Evolutionary conservation across 2,888 invertebrate genomes (phyloP), one percentile per base, ranked within the genome.

Genomic region (Lasioglossum vierecki): DNA sequence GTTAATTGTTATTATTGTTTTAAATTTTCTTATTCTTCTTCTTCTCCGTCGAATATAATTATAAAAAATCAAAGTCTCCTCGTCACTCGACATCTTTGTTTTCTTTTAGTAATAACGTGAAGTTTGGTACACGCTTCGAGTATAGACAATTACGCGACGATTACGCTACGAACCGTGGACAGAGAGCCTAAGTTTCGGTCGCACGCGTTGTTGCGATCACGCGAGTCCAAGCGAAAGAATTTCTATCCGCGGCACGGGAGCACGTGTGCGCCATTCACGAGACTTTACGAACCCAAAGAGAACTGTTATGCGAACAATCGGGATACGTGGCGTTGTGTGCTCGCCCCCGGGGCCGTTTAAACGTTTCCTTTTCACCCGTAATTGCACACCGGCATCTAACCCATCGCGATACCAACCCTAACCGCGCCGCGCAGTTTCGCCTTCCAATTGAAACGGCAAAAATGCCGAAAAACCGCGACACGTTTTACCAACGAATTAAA

Each of bases 101-200:
- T n/a, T n/a, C n/a, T n/a, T n/a, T n/a, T n/a, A n/a, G n/a, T n/a
- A n/a, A n/a, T n/a, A n/a, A n/a, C n/a, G n/a, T n/a, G n/a, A n/a
- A n/a, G n/a, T n/a, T n/a, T n/a, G n/a, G n/a, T n/a, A n/a, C n/a
- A n/a, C n/a, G n/a, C n/a, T n/a, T n/a, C n/a, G n/a, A n/a, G n/a
- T n/a, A n/a, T n/a, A n/a, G n/a, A n/a, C n/a, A n/a, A n/a, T n/a
- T n/a, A n/a, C n/a, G n/a, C n/a, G n/a, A n/a, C n/a, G n/a, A n/a
- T n/a, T n/a, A n/a, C n/a, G n/a, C n/a, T n/a, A n/a, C n/a, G n/a
- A n/a, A n/a, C n/a, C n/a, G n/a, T n/a, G n/a, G n/a, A n/a, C n/a
- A n/a, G n/a, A n/a, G n/a, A n/a, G n/a, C n/a, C n/a, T n/a, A n/a
- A 82, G 66, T 30, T 39, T 41, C 66, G 30, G 13, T 49, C 80